Evolutionary conservation across 2,888 invertebrate genomes (phyloP).

Genomic region (Megaustenia siamemsis): DNA sequence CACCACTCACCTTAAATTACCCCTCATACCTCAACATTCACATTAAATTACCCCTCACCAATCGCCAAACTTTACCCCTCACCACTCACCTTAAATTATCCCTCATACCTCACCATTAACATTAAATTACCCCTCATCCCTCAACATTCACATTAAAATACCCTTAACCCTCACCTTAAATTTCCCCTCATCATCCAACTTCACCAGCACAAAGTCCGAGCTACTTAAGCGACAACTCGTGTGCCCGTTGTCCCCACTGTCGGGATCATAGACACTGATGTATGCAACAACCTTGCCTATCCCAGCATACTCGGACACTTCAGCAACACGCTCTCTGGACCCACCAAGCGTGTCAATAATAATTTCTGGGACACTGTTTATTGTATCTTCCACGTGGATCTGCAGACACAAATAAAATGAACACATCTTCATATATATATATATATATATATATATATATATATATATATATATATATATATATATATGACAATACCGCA

Average conservation of each 20-base stretch:
- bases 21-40: no score
- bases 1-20: no score
- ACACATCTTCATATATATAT: no score
- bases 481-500: no score
- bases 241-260: conserved; percentile 70
- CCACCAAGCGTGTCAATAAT: conserved; percentile 52
- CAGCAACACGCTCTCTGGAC: conserved; percentile 27
- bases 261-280: conserved; percentile 86
- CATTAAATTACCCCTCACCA: no score
- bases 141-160: no score
- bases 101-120: no score
- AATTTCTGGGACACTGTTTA: conserved; percentile 57
- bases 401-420: background rate
- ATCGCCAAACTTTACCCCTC: no score
- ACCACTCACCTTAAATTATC: no score
- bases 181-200: conserved; percentile 48
- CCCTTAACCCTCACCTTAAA: conserved; percentile 43
- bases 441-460: no score
- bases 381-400: conserved; percentile 54
- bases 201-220: conserved; percentile 52
- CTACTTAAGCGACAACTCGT: conserved; percentile 48
- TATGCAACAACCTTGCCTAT: conserved; percentile 96
- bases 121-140: no score
- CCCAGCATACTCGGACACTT: conserved; percentile 84
- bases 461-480: no score